Percentiles rank a stretch among this genome's conserved stretches.
Conservation (phyloP, 2,888 invertebrate species). For the Nymphalis urticae region DNA sequence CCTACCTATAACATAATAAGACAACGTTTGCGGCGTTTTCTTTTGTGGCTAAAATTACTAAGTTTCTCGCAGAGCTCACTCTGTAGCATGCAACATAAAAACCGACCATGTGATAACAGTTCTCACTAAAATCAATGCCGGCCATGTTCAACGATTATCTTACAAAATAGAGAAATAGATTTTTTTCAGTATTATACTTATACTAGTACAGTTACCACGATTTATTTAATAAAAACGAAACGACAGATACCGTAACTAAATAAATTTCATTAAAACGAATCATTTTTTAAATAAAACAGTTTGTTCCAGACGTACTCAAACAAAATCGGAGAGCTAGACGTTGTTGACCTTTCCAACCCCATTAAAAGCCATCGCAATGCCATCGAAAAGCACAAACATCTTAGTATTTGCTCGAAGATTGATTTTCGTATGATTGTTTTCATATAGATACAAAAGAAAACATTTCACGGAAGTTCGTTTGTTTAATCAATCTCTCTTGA, state of each 20-base stretch:
- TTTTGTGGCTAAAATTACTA: too few species aligned
- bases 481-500: slow-evolving; percentile 6
- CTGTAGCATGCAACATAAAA: too few species aligned
- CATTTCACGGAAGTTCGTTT: slow-evolving; percentile 17
- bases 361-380: slow-evolving; percentile 26
- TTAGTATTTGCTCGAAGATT: slow-evolving; percentile 27
- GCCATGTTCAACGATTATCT: too few species aligned
- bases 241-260: background rate
- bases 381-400: slow-evolving; percentile 27
- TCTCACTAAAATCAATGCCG: too few species aligned
- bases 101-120: too few species aligned
- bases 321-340: slow-evolving; percentile 18
- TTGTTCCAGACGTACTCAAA: slow-evolving; percentile 19
- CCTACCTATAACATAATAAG: too few species aligned
- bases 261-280: too few species aligned
- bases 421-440: slow-evolving; percentile 28
- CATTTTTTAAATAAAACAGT: slow-evolving; percentile 15
- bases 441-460: slow-evolving; percentile 14
- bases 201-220: too few species aligned
- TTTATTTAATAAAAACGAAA: background rate
- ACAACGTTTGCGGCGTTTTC: too few species aligned
- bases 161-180: too few species aligned
- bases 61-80: too few species aligned
- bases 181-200: too few species aligned
- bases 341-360: slow-evolving; percentile 20